Evolutionary conservation across 2,888 invertebrate species (phyloP).

Genomic region (Clunio marinus): DNA sequence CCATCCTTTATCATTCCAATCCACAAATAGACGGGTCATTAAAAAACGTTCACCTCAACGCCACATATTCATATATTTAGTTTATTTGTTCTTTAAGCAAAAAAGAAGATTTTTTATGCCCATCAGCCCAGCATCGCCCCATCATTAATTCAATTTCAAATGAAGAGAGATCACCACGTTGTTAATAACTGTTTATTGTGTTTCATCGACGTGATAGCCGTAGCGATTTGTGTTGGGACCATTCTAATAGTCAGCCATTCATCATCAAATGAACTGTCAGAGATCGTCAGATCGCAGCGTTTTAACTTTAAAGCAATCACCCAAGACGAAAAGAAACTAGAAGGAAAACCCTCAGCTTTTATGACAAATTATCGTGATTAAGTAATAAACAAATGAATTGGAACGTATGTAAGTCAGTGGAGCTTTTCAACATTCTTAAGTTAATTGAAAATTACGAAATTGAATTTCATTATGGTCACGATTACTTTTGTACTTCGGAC

Average conservation of each 20-base stretch:
- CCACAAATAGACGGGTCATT: conserved; percentile 27
- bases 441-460: not conserved
- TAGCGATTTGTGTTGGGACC: not conserved
- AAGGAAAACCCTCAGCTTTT: conserved; percentile 8
- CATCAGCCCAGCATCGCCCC: too few species aligned
- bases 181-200: conserved; percentile 18
- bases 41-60: conserved; percentile 15
- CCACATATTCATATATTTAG: not conserved
- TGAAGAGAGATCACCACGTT: not conserved
- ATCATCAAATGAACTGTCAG: not conserved
- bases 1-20: not conserved
- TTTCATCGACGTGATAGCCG: not conserved
- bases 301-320: too few species aligned
- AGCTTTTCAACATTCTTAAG: too few species aligned
- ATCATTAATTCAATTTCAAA: conserved; percentile 1
- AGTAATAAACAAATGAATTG: too few species aligned
- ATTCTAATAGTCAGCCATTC: conserved; percentile 26
- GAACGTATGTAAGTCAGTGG: too few species aligned
- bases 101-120: not conserved
- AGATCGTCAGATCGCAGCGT: too few species aligned
- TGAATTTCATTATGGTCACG: not conserved
- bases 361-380: conserved; percentile 35
- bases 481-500: too few species aligned
- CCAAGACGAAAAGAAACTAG: not conserved
- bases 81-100: not conserved